Evolutionary conservation across 2,113 vertebrate genomes (phyloP).

Genomic region (Anthoscopus minutus): DNA sequence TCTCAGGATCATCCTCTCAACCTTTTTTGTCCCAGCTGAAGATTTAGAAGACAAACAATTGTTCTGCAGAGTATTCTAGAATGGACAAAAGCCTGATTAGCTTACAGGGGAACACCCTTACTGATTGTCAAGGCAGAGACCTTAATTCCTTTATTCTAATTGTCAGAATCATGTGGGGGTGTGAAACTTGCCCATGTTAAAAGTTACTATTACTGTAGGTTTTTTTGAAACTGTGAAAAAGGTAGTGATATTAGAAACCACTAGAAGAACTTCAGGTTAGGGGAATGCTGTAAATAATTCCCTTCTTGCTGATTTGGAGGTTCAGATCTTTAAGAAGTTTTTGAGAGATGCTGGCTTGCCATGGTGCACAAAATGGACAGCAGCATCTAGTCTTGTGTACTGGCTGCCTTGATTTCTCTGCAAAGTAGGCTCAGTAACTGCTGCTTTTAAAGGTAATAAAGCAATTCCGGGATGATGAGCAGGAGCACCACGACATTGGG

Average conservation of each 20-base stretch:
- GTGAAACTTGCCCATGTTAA: neutral
- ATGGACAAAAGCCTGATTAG: neutral
- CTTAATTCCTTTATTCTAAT: neutral
- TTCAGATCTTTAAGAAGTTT: neutral
- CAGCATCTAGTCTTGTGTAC: neutral
- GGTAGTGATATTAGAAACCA: neutral
- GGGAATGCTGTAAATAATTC: neutral
- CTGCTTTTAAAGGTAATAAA: slow-evolving; percentile 79
- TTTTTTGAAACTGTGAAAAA: neutral
- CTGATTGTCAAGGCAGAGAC: neutral
- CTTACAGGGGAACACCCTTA: neutral
- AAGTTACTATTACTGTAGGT: neutral
- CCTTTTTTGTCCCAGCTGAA: neutral
- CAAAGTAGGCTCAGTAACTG: neutral
- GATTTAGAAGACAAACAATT: neutral
- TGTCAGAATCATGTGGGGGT: neutral
- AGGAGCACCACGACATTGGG: slow-evolving; percentile 91
- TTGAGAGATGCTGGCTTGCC: neutral
- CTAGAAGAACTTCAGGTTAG: neutral
- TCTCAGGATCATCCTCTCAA: neutral
- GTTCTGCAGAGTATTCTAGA: neutral
- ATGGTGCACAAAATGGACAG: neutral
- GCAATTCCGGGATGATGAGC: slow-evolving; percentile 91
- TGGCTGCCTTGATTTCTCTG: neutral
- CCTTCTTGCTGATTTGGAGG: neutral